A percentile compares a stretch with the other conserved stretches of the same genome.
Conservation (phyloP, 2,113 vertebrate genomes). For the Sorex fumeus region DNA sequence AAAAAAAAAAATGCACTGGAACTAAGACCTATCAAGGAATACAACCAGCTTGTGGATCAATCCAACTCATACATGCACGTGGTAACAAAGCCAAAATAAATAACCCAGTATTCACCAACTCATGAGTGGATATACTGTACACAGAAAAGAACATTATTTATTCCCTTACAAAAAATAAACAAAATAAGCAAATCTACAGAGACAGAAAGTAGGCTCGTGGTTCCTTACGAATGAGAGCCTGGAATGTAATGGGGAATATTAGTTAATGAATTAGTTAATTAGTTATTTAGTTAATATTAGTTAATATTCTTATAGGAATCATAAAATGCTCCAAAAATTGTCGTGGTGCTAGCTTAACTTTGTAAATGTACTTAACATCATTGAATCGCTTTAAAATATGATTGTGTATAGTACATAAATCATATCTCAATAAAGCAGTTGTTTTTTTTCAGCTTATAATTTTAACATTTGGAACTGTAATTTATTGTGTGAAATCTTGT, state of each 20-base stretch:
- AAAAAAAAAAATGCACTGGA: background rate
- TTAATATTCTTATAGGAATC: background rate
- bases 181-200: background rate
- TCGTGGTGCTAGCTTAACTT: background rate
- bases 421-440: background rate
- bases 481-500: background rate
- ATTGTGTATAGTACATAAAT: background rate
- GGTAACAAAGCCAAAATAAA: background rate
- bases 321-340: slow-evolving; percentile 28
- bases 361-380: background rate
- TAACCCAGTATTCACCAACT: background rate
- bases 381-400: background rate
- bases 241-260: background rate
- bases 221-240: background rate
- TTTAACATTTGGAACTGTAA: slow-evolving; percentile 5
- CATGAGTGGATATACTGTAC: background rate
- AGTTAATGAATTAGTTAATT: background rate
- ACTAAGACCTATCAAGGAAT: background rate
- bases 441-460: background rate
- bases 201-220: background rate
- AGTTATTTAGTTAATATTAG: too few relatives aligned
- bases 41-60: background rate
- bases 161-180: too few relatives aligned
- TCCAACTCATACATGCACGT: too few relatives aligned
- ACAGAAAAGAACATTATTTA: too few relatives aligned